Conservation (phyloP, 92 coral and sea anemone genomes). For the Siderastrea siderea region DNA sequence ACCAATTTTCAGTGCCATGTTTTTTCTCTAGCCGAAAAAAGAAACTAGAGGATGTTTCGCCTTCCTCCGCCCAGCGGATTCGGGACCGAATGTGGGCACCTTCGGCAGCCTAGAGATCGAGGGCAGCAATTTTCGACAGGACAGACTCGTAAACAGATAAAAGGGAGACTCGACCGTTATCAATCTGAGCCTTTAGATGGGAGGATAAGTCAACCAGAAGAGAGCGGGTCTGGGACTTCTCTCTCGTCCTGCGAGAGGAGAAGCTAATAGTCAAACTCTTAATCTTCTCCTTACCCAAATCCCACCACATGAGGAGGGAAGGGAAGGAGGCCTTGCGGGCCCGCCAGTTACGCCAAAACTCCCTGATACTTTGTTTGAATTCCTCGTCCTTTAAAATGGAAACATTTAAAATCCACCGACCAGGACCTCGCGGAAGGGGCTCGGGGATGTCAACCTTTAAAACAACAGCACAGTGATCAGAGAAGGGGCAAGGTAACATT, state of each 20-base stretch:
- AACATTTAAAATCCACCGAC: conserved; percentile 7
- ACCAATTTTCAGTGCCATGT: background rate
- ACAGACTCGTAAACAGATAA: background rate
- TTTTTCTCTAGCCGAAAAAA: background rate
- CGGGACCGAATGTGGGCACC: conserved; percentile 7
- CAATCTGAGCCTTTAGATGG: background rate
- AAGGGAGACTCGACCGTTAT: background rate
- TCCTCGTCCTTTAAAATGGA: background rate
- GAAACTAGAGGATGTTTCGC: conserved; percentile 9
- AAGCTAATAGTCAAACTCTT: background rate
- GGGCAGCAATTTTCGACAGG: background rate
- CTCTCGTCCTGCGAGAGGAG: background rate
- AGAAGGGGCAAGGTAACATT: conserved; percentile 17
- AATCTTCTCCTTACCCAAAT: background rate
- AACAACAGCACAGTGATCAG: conserved; percentile 35
- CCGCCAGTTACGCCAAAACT: conserved; percentile 1
- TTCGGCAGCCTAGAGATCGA: background rate
- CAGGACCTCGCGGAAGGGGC: background rate
- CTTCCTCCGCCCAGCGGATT: conserved; percentile 23
- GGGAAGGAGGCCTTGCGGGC: background rate
- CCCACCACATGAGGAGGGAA: conserved; percentile 4
- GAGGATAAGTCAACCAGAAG: background rate
- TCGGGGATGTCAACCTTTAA: background rate
- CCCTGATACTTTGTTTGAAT: background rate
- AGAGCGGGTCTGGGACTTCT: background rate